phyloP scores from a whole-genome alignment of 1,140 invertebrate genomes.

The Procambarus virginalis region DNA sequence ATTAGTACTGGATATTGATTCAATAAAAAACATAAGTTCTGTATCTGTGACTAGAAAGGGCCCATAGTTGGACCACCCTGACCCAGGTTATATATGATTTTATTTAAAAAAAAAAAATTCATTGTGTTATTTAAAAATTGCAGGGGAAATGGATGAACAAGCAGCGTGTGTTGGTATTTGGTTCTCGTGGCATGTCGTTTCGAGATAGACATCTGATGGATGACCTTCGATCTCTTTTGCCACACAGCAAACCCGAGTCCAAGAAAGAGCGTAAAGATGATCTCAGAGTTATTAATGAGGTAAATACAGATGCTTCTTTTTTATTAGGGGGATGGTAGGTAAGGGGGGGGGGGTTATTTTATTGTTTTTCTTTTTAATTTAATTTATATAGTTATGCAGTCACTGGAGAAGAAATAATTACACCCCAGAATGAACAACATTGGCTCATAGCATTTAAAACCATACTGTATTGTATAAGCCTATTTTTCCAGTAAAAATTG shows the following conservation, averaged over 20 bases:
- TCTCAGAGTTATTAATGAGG: constrained; percentile 80
- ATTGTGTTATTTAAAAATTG: neutral
- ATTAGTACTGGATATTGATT: neutral
- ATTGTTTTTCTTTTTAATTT: no score
- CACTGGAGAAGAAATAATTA: no score
- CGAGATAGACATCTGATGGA: constrained; percentile 96
- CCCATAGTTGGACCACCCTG: neutral
- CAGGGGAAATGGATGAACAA: constrained; percentile 88
- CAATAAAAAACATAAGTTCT: neutral
- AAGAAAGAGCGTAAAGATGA: constrained; percentile 81
- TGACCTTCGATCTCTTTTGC: constrained; percentile 93
- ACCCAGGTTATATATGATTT: no score
- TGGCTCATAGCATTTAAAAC: no score
- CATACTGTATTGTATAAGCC: no score
- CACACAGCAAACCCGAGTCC: constrained; percentile 93
- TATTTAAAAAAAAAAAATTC: neutral
- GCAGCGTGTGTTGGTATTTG: constrained; percentile 93
- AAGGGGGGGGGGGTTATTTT: no score
- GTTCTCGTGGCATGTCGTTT: constrained; percentile 91
- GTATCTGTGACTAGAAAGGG: neutral
- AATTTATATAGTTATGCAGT: no score
- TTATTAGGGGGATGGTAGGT: no score
- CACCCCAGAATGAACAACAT: no score
- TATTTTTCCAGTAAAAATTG: no score
- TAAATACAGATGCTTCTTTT: constrained; percentile 68